Evolutionary conservation across 2,797 vertebrate species (phyloP).

Genomic region (Leptoclinus maculatus): DNA sequence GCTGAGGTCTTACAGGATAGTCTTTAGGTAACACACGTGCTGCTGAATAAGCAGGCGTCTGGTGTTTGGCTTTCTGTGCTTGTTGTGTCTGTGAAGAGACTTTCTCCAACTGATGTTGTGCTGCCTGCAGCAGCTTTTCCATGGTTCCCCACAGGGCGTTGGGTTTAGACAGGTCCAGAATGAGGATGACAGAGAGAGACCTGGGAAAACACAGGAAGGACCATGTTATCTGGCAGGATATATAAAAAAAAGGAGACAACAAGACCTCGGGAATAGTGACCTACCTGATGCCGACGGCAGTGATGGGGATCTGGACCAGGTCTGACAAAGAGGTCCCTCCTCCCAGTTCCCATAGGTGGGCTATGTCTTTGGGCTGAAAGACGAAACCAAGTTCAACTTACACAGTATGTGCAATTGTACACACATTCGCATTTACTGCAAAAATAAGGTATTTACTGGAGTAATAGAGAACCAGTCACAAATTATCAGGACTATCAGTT

Average conservation of each 20-base stretch:
- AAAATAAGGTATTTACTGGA: not conserved
- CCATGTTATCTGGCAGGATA: not conserved
- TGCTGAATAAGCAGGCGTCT: constrained; percentile 71
- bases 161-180: constrained; percentile 94
- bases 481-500: not conserved
- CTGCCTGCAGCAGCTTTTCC: constrained; percentile 89
- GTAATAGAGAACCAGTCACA: not conserved
- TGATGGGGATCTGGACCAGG: constrained; percentile 91
- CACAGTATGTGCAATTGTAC: not conserved
- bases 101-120: constrained; percentile 87
- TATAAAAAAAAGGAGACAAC: not conserved
- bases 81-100: constrained; percentile 81
- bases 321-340: constrained; percentile 93
- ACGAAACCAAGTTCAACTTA: constrained; percentile 2
- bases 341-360: constrained; percentile 97
- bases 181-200: constrained; percentile 89
- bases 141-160: constrained; percentile 90
- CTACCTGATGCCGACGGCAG: constrained; percentile 86
- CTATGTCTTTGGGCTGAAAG: constrained; percentile 93
- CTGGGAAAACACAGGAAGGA: constrained; percentile 75
- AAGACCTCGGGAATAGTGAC: constrained; percentile 21
- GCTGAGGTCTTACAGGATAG: constrained; percentile 88
- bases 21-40: constrained; percentile 87
- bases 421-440: not conserved
- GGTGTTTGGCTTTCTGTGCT: constrained; percentile 80